Evolutionary conservation across 30 jellyfish, hydroid and myxozoan genomes (phyloP), one percentile per base, ranked within the genome.

Genomic region (Aurelia coerulea): DNA sequence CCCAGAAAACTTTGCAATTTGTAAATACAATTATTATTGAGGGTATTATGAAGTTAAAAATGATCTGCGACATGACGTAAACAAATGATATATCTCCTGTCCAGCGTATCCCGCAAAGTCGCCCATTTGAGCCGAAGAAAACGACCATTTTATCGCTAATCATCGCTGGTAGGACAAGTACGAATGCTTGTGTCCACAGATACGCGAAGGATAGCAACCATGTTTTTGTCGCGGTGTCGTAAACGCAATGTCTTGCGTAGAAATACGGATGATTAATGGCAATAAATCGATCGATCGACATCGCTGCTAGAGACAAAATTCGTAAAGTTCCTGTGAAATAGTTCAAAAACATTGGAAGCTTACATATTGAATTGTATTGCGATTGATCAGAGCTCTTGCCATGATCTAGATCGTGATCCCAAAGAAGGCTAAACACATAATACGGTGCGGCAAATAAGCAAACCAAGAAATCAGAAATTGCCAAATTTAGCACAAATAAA

Each of bases 1-100:
- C 50, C 87, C 87, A 77, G 77, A 77, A 77, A 6, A 77, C 87
- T 46, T 77, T 77, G 78, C 87, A 77, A 78, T 77, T 77, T 41
- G 87, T 77, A 42, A 77, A 77, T 34, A 77, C 63, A 68, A 77
- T 77, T 1, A 34, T 15, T 37, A 77, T 77, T 19, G 87, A 75
- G 0, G 87, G 87, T 41, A 77, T 15, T 1, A 60, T n/a, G 51
- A 77, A 62, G 46, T 77, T 60, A 0, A 60, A 2, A 2, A 62
- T 13, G 70, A 77, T 77, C 50, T 15, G 63, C 17, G 42, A n/a
- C 29, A 64, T 65, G 17, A 58, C 63, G 69, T 50, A 77, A 8
- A 13, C 18, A 16, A 60, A 77, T 9, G 56, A 46, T 19, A 42
- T 34, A 41, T 76, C 65, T 13, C 46, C 67, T n/a, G 87, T 58